phyloP scores from a whole-genome alignment of 2,797 vertebrate genomes.

The Calcarius lapponicus region DNA sequence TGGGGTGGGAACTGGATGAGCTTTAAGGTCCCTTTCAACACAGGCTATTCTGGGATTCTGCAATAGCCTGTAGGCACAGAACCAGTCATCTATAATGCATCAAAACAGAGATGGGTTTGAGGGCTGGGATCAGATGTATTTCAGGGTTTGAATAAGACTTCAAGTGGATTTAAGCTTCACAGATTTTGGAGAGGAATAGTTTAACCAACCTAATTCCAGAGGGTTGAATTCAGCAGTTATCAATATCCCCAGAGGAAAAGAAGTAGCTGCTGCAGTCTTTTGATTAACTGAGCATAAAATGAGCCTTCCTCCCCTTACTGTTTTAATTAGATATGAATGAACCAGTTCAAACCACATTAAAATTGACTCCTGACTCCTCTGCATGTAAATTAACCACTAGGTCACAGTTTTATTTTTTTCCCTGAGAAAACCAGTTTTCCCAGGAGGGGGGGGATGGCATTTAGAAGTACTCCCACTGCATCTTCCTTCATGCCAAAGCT shows the following conservation, averaged over 20 bases:
- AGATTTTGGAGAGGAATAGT: background rate
- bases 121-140: background rate
- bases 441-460: background rate
- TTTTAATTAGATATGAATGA: slow-evolving; percentile 48
- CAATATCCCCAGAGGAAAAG: slow-evolving; percentile 23
- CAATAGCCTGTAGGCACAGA: background rate
- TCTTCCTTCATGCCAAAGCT: background rate
- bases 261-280: slow-evolving; percentile 10
- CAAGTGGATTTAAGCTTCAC: background rate
- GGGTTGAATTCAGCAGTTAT: background rate
- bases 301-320: background rate
- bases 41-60: background rate
- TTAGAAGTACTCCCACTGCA: background rate
- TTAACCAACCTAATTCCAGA: background rate
- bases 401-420: background rate
- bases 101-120: background rate
- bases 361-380: slow-evolving; percentile 39
- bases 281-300: slow-evolving; percentile 62
- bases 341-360: slow-evolving; percentile 47
- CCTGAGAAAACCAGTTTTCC: slow-evolving; percentile 37
- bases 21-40: background rate
- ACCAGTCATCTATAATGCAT: background rate
- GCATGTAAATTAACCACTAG: slow-evolving; percentile 29
- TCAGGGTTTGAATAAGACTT: background rate
- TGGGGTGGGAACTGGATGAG: background rate